Percentiles rank a stretch among this genome's conserved stretches.
phyloP scores from a whole-genome alignment of 2,888 invertebrate species.

The Lobophora halterata region DNA sequence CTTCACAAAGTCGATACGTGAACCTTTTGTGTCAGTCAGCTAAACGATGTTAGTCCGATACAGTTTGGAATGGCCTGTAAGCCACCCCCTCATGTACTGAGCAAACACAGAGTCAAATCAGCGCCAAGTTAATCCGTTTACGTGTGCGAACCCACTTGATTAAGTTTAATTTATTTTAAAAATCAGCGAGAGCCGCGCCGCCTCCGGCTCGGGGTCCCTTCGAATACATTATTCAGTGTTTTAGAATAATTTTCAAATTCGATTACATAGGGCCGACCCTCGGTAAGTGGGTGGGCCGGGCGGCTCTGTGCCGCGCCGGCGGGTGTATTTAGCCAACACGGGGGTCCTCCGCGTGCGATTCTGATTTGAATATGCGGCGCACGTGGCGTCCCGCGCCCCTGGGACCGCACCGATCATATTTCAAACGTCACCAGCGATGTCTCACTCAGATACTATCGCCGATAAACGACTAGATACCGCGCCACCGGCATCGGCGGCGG shows the following conservation, averaged over 20 bases:
- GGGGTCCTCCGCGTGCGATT: constrained; percentile 77
- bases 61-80: constrained; percentile 67
- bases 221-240: constrained; percentile 81
- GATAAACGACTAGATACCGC: constrained; percentile 71
- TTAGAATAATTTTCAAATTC: constrained; percentile 82
- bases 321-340: constrained; percentile 81
- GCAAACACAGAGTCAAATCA: constrained; percentile 79
- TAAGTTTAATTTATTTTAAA: constrained; percentile 81
- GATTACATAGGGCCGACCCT: constrained; percentile 81
- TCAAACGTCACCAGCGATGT: constrained; percentile 80
- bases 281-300: constrained; percentile 76
- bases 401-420: constrained; percentile 79
- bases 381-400: constrained; percentile 71
- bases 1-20: constrained; percentile 12
- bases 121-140: constrained; percentile 80
- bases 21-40: constrained; percentile 20
- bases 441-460: constrained; percentile 80
- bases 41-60: constrained; percentile 56
- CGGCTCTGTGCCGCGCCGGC: constrained; percentile 49
- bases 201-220: constrained; percentile 72
- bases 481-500: constrained; percentile 30
- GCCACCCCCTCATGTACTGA: constrained; percentile 63
- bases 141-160: constrained; percentile 80
- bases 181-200: constrained; percentile 70
- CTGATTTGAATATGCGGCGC: constrained; percentile 80